These are phyloP conservation scores for Sphaerophoria rueppellii DNA, from an alignment of 2,888 invertebrate genomes.

Conservation along the genomic window DNA sequence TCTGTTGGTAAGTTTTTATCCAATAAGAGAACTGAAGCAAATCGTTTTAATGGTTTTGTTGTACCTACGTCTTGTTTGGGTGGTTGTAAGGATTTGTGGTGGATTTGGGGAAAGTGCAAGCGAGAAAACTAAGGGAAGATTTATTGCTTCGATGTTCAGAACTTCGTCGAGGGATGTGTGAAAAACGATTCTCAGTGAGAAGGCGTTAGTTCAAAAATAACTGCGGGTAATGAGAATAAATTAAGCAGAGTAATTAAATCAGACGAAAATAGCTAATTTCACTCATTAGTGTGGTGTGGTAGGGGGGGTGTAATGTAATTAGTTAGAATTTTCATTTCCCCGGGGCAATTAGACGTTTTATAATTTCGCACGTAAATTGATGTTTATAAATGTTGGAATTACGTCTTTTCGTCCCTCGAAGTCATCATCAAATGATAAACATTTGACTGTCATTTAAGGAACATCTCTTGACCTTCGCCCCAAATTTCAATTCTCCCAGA, in stretches of 20 bases:
- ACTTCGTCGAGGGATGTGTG: not conserved
- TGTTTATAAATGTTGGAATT: no score
- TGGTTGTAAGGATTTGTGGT: not conserved
- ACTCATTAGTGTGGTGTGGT: not conserved
- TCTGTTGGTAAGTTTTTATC: slow-evolving; percentile 24
- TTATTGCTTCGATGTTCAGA: not conserved
- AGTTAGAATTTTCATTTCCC: not conserved
- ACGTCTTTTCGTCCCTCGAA: no score
- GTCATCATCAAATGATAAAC: no score
- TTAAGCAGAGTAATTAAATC: not conserved
- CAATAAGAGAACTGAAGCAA: not conserved
- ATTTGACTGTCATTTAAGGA: no score
- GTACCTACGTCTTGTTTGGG: not conserved
- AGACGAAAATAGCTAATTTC: slow-evolving; percentile 8
- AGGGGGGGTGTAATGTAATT: not conserved
- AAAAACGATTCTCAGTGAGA: slow-evolving; percentile 8
- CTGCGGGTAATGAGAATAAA: slow-evolving; percentile 8
- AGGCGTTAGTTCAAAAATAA: slow-evolving; percentile 6
- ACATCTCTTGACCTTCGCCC: no score
- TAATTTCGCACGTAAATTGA: not conserved
- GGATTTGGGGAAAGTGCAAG: slow-evolving; percentile 12
- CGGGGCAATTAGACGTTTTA: not conserved
- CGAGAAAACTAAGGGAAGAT: not conserved
- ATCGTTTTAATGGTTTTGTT: slow-evolving; percentile 39
- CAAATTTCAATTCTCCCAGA: no score